Base-by-base conservation (phyloP, 1,140 invertebrate species). In the Apis cerana region DNA sequence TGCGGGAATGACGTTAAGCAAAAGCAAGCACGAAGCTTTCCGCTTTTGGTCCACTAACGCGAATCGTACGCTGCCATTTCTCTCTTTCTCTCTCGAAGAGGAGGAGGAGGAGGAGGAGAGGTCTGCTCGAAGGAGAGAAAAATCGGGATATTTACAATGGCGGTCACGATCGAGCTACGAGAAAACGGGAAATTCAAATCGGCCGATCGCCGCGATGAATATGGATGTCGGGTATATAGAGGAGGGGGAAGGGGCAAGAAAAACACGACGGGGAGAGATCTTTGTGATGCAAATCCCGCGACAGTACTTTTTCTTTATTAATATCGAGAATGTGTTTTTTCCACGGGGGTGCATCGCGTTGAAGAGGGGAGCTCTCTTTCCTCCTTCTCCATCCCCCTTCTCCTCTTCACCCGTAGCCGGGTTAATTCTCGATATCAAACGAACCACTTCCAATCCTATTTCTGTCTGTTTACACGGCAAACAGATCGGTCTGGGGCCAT, bases 131-230 rank as follows among this genome's bases (percentile, higher is more conserved):
- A 78, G 27, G 48, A 67, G 64, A 54, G 80, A 76, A 77, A 88
- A 88, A 88, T 75, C 75, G 61, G 59, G 61, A 54, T 61, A 83
- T 80, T 84, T 58, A 74, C 77, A 69, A 65, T 70, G 68, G 43
- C 75, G 62, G 64, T 90, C 89, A 84, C 85, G 85, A 71, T 76
- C 82, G 72, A 78, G 84, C 83, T 85, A 85, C 62, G 83, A 84
- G 80, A 68, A 82, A 78, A 82, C 85, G 85, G 72, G 84, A 89
- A 89, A 91, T 88, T 91, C 84, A 90, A 91, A 91, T 87, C 59
- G 76, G 27, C 43, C 83, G 64, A 82, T 65, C 64, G 65, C 48
- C 65, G 74, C 69, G 78, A 88, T 90, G 87, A 89, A 90, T 90
- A 90, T 90, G 85, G 83, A 89, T 88, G 76, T 9, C 59, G 58